Conservation (phyloP, 2,797 vertebrate genomes). For the Ceryle rudis region DNA sequence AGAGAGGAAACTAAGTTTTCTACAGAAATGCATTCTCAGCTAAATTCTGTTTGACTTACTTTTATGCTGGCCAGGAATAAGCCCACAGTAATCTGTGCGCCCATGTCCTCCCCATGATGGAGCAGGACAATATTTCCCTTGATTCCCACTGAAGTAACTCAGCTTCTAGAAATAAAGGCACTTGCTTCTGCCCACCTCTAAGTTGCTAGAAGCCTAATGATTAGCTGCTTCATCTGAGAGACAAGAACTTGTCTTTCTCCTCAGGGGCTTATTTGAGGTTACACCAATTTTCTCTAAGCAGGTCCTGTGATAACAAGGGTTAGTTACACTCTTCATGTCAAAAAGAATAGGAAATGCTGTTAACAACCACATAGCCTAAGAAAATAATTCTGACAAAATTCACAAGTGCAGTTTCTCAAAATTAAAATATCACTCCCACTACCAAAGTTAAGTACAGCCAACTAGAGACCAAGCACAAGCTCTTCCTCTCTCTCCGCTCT, state of each 20-base stretch:
- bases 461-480: background rate
- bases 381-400: background rate
- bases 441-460: background rate
- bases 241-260: background rate
- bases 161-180: background rate
- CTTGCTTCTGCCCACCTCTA: background rate
- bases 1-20: constrained; percentile 5
- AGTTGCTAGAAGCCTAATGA: background rate
- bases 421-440: background rate
- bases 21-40: background rate
- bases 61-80: background rate
- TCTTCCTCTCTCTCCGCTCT: background rate
- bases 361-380: background rate
- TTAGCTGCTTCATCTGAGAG: background rate
- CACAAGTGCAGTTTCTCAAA: background rate
- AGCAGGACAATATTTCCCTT: background rate
- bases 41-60: background rate
- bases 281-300: background rate
- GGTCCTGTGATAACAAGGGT: background rate
- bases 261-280: background rate
- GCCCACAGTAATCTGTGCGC: background rate
- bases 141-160: background rate
- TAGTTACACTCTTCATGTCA: background rate
- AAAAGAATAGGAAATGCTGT: background rate
- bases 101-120: background rate